phyloP scores from a whole-genome alignment of 2,113 vertebrate genomes.

The Caloenas nicobarica region DNA sequence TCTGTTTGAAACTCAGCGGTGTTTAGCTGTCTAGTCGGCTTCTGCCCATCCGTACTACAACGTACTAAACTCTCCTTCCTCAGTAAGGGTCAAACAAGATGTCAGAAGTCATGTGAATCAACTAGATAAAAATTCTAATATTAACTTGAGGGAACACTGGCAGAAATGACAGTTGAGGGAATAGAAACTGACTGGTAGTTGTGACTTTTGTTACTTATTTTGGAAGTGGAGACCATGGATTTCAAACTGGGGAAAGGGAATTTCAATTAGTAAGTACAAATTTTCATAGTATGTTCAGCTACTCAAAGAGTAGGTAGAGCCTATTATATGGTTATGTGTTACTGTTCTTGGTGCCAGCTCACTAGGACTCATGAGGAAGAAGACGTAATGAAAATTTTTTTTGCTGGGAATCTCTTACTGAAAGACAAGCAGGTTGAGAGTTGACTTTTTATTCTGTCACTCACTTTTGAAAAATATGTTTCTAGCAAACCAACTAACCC shows the following conservation, averaged over 20 bases:
- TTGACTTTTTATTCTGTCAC: not conserved
- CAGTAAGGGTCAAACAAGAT: not conserved
- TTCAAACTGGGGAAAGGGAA: not conserved
- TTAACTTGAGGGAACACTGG: not conserved
- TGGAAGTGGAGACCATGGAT: not conserved
- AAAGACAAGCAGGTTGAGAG: not conserved
- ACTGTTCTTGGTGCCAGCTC: not conserved
- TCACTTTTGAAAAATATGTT: not conserved
- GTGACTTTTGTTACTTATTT: not conserved
- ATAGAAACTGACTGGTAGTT: not conserved
- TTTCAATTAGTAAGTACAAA: not conserved
- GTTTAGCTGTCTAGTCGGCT: not conserved
- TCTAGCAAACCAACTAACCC: not conserved
- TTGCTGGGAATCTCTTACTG: not conserved
- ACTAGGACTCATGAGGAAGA: not conserved
- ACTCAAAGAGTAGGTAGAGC: not conserved
- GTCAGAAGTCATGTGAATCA: not conserved
- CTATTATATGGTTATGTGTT: not conserved
- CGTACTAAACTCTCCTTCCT: not conserved
- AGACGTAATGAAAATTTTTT: not conserved
- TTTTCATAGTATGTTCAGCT: not conserved
- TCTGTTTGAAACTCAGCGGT: not conserved
- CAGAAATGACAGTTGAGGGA: not conserved
- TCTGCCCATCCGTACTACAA: not conserved
- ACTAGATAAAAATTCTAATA: not conserved